A percentile compares a stretch with the other conserved stretches of the same genome.
phyloP scores from a whole-genome alignment of 2,888 invertebrate species.

The Lepidocyrtoides sp. region DNA sequence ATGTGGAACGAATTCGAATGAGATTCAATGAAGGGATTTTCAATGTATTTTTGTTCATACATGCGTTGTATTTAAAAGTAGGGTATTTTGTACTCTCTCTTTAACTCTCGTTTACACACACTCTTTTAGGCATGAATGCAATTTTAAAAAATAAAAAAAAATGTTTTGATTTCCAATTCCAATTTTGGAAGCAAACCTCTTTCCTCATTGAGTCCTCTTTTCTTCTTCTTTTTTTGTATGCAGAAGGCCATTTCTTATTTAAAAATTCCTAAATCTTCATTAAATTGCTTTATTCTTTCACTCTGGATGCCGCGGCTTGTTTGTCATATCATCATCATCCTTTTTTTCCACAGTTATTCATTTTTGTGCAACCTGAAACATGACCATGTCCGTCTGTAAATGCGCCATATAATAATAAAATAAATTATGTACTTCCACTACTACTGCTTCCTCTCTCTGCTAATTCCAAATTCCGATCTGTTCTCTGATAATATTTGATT shows the following conservation, averaged over 20 bases:
- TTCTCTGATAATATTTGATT: conserved; percentile 44
- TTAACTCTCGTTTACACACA: too few species aligned
- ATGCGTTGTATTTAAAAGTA: neutral
- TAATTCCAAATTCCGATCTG: conserved; percentile 43
- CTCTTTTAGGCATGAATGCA: neutral
- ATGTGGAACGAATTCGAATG: conserved; percentile 20
- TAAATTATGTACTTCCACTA: neutral
- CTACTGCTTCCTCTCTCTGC: neutral
- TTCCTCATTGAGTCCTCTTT: neutral
- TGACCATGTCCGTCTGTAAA: neutral
- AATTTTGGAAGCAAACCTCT: neutral
- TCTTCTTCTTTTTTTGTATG: conserved; percentile 44
- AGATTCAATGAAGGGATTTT: conserved; percentile 19
- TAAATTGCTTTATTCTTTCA: neutral
- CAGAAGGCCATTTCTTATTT: conserved; percentile 34
- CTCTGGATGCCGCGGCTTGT: neutral
- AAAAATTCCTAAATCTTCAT: conserved; percentile 47
- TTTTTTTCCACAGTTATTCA: neutral
- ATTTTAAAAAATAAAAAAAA: neutral
- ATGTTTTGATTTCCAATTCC: conserved; percentile 26
- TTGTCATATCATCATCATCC: conserved; percentile 10
- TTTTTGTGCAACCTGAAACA: neutral
- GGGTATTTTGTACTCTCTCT: too few species aligned
- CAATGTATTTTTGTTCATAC: neutral
- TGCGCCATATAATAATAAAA: neutral